Evolutionary conservation across 1,140 invertebrate species (phyloP), one percentile per base, ranked within the genome.

Genomic region (Lordiphosa stackelbergi): DNA sequence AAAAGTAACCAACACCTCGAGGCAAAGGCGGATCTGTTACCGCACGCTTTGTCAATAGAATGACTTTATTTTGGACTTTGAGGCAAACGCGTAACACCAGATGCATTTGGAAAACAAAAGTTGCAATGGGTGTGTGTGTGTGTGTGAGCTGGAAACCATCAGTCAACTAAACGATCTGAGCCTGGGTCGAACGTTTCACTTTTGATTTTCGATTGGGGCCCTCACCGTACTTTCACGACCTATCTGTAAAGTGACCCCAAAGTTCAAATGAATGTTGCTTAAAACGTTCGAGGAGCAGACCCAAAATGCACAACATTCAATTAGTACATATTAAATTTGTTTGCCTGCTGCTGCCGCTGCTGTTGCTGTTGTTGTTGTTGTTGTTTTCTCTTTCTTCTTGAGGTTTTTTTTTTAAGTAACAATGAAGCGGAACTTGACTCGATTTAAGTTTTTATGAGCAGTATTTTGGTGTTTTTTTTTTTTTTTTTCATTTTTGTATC

Each of bases 311-410:
- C 73, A 75, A 75, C 62, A 75, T 75, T 74, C 73, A 75, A 75
- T 75, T 75, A 75, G 73, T 75, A 64, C 66, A 74, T 75, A 75
- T 75, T 66, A 70, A 70, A 70, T 75, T 74, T 70, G 71, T 66
- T 59, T 74, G 70, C 65, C 52, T 49, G 47, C 53, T 68, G 48
- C 42, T 43, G 48, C 35, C 40, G 54, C 24, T 31, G 41, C 46
- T 16, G 16, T 16, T 19, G 41, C 46, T 16, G 16, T 16, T 19
- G 19, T 19, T 19, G 19, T 4, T 69, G 63, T 58, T 52, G 16
- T 37, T 59, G 54, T 45, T 68, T 53, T 68, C 64, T 48, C 64
- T 68, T 58, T 47, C 9, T n/a, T 36, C 16, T 51, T 49, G 16
- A 7, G 28, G 16, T 58, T 58, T 43, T 43, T 52, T 45, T 8